A percentile compares a stretch with the other conserved stretches of the same genome.
Conservation (phyloP, 2,888 invertebrate genomes). For the Molorchus minor region DNA sequence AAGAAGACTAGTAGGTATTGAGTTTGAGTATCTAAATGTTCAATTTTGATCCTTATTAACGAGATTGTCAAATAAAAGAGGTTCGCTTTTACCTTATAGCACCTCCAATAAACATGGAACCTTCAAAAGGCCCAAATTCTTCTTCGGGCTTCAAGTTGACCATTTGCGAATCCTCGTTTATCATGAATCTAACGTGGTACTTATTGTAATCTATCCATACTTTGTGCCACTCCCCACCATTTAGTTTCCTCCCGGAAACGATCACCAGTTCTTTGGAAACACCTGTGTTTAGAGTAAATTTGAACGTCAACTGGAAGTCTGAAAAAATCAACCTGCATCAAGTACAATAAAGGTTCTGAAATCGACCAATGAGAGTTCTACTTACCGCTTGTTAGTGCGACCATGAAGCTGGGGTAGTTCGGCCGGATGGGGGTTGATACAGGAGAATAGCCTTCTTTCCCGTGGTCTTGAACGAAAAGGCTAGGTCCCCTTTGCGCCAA, state of each 20-base stretch:
- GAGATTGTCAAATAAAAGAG: no score
- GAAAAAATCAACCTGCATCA: conserved; percentile 34
- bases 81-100: conserved; percentile 92
- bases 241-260: conserved; percentile 81
- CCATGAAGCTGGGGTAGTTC: conserved; percentile 92
- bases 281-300: conserved; percentile 87
- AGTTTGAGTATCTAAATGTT: no score
- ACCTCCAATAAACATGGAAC: conserved; percentile 93
- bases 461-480: conserved; percentile 92
- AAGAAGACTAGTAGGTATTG: no score
- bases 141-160: conserved; percentile 84
- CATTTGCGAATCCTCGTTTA: conserved; percentile 90
- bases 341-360: background rate
- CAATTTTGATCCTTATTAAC: no score
- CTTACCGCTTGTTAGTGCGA: conserved; percentile 83
- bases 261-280: conserved; percentile 84
- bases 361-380: background rate
- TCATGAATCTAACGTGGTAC: conserved; percentile 92
- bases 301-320: conserved; percentile 88
- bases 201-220: conserved; percentile 95
- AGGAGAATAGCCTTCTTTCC: conserved; percentile 88
- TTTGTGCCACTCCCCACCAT: conserved; percentile 96
- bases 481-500: conserved; percentile 92
- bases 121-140: conserved; percentile 92
- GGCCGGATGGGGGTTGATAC: conserved; percentile 89